These are phyloP conservation scores for Meloidogyne floridensis DNA, from an alignment of 1,140 invertebrate species.

Conservation along the genomic window DNA sequence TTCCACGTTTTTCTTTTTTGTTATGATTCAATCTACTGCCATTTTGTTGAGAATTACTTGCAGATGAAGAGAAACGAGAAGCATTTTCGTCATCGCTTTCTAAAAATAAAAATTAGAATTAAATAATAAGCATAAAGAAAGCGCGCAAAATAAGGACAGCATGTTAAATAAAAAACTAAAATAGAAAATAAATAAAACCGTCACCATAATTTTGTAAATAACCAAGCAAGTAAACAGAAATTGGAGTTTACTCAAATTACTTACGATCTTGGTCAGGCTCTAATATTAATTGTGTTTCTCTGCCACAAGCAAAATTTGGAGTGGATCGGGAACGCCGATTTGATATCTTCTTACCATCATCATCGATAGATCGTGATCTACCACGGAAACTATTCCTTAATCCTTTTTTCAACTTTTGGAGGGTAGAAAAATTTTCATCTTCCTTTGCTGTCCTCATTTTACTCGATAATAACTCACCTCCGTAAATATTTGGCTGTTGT, in stretches of 20 bases:
- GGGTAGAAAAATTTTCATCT: neutral
- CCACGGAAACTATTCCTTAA: neutral
- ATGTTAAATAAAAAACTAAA: neutral
- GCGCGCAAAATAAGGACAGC: neutral
- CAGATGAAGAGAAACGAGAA: slow-evolving; percentile 26
- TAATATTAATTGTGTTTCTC: no score
- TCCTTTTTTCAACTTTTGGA: neutral
- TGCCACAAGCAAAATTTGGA: no score
- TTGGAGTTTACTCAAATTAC: no score
- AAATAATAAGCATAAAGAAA: neutral
- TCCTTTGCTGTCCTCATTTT: neutral
- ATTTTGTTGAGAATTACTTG: slow-evolving; percentile 1
- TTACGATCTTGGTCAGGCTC: no score
- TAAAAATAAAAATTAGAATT: slow-evolving; percentile 12
- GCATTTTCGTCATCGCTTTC: slow-evolving; percentile 64
- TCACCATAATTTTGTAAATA: no score
- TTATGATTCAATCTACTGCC: neutral
- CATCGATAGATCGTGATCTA: no score
- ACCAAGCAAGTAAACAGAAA: no score
- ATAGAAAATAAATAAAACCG: no score
- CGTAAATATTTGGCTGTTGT: neutral
- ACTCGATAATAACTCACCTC: neutral
- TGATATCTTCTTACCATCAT: no score
- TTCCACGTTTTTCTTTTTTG: slow-evolving; percentile 56
- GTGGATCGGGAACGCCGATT: no score